Conservation (phyloP, 1,140 invertebrate species). For the Megalonaias nervosa region DNA sequence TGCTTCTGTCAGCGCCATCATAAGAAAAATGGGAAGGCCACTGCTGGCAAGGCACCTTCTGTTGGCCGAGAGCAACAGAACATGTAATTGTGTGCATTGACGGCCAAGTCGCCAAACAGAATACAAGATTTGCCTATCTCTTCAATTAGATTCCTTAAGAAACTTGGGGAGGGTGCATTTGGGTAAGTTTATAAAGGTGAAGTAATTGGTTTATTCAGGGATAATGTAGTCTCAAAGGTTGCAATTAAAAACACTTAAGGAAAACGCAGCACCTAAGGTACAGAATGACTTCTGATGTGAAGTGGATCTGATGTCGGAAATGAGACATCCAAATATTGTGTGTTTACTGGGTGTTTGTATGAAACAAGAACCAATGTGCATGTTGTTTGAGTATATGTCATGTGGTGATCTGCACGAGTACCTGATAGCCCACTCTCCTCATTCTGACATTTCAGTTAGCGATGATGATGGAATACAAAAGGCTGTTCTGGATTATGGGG, state of each 20-base stretch:
- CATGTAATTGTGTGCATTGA: slow-evolving; percentile 63
- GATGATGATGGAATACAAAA: slow-evolving; percentile 42
- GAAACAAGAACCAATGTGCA: slow-evolving; percentile 92
- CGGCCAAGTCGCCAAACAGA: slow-evolving; percentile 57
- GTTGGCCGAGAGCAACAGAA: slow-evolving; percentile 40
- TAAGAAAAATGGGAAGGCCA: slow-evolving; percentile 34
- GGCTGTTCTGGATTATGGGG: slow-evolving; percentile 80
- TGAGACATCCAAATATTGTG: slow-evolving; percentile 96
- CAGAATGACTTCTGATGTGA: slow-evolving; percentile 90
- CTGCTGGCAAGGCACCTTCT: slow-evolving; percentile 42
- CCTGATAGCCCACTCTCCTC: slow-evolving; percentile 78
- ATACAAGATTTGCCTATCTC: slow-evolving; percentile 78
- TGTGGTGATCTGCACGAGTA: slow-evolving; percentile 74
- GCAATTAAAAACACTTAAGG: slow-evolving; percentile 97
- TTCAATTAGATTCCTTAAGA: slow-evolving; percentile 91
- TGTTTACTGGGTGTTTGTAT: slow-evolving; percentile 93
- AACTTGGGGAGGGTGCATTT: slow-evolving; percentile 96
- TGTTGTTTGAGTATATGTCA: slow-evolving; percentile 93
- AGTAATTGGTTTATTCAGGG: slow-evolving; percentile 76
- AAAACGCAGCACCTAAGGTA: slow-evolving; percentile 91
- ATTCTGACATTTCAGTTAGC: slow-evolving; percentile 73
- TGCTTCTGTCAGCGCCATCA: slow-evolving; percentile 66
- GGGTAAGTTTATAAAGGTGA: slow-evolving; percentile 89
- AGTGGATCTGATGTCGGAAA: slow-evolving; percentile 89
- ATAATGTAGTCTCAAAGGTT: slow-evolving; percentile 79